phyloP scores from a whole-genome alignment of 1,140 invertebrate species.

The Drosophila rhopaloa region DNA sequence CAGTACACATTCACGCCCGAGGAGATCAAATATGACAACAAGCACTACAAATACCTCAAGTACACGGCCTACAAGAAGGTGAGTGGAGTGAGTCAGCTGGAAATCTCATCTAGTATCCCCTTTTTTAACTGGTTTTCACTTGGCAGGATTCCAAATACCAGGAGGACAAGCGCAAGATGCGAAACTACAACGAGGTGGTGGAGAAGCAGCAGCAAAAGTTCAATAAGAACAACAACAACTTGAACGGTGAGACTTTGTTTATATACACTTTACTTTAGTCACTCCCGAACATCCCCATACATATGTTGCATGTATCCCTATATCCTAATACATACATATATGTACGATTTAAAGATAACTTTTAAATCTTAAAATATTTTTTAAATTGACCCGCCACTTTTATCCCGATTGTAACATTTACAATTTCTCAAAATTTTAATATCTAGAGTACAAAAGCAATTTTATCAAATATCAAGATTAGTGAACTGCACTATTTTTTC shows the following conservation, averaged over 20 bases:
- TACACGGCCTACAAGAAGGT: slow-evolving; percentile 89
- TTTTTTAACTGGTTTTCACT: background rate
- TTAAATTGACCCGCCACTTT: no score
- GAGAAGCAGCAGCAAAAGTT: slow-evolving; percentile 86
- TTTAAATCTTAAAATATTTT: no score
- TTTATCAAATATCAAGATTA: no score
- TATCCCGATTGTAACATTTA: no score
- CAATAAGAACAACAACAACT: slow-evolving; percentile 80
- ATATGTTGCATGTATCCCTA: no score
- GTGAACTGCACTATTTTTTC: no score
- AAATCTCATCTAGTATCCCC: background rate
- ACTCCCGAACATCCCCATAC: no score
- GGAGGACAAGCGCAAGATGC: slow-evolving; percentile 88
- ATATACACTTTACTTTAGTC: background rate
- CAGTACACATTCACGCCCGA: slow-evolving; percentile 89
- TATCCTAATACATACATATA: no score
- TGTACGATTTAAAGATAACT: no score
- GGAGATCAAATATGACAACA: slow-evolving; percentile 92
- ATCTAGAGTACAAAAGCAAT: no score
- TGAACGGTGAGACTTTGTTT: slow-evolving; percentile 51
- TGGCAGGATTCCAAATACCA: slow-evolving; percentile 86
- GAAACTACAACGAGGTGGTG: slow-evolving; percentile 89
- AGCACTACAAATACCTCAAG: slow-evolving; percentile 92
- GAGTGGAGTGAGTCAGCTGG: slow-evolving; percentile 7
- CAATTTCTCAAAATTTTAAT: no score